Percentiles rank a stretch among this genome's conserved stretches.
Evolutionary conservation across 2,888 invertebrate genomes (phyloP).

Genomic region (Conus canariensis): DNA sequence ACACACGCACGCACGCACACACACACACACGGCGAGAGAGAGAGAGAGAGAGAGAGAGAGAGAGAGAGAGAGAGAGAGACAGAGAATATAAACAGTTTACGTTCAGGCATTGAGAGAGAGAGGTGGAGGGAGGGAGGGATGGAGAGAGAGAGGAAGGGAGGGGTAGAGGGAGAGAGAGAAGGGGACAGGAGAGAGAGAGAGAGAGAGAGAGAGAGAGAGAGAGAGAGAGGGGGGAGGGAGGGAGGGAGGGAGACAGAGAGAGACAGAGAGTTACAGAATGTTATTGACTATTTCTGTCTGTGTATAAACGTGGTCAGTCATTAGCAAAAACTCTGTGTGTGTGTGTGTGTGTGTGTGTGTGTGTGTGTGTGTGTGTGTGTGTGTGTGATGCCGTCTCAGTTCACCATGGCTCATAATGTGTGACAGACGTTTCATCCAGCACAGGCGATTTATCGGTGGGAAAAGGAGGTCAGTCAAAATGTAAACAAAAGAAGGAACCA

Average conservation of each 20-base stretch:
- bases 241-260: background rate
- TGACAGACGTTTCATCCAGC: no score
- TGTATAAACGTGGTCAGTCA: background rate
- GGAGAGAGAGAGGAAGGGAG: slow-evolving; percentile 8
- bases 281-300: background rate
- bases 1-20: background rate
- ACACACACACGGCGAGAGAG: background rate
- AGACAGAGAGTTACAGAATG: background rate
- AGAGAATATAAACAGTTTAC: background rate
- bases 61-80: background rate
- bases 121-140: slow-evolving; percentile 7
- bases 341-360: no score
- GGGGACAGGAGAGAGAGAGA: background rate
- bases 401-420: no score
- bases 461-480: no score
- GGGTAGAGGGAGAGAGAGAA: background rate
- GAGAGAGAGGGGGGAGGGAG: background rate
- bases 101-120: background rate
- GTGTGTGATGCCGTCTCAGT: no score
- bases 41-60: slow-evolving; percentile 6
- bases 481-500: no score
- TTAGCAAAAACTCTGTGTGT: background rate
- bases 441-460: no score
- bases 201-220: background rate
- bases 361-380: no score